Evolutionary conservation across 2,888 invertebrate species (phyloP), one percentile per base, ranked within the genome.

Genomic region (Metalampra italica): DNA sequence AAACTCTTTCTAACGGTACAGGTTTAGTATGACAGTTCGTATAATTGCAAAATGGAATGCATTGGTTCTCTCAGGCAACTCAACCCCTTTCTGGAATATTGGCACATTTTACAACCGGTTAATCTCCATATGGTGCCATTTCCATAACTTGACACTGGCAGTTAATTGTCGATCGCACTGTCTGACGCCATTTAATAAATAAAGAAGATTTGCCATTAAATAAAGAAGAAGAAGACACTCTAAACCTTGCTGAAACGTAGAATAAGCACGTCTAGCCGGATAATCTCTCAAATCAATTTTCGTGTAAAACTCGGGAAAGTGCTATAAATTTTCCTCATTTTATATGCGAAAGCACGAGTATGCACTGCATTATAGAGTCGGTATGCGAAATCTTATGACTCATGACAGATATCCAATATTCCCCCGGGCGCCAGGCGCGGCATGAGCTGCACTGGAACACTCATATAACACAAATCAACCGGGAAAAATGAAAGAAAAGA

Each of bases 351-450:
- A 62, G 57, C 59, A 62, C 57, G 52, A 60, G 62, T 73, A 66
- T 67, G 66, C 64, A 62, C 65, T 68, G 67, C 69, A 75, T 77
- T 78, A 75, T 73, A 73, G 71, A 76, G 70, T 74, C 66, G 62
- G 71, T 62, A 74, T 77, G 72, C 74, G 65, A 73, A 79, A 77
- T 79, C 78, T 78, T 75, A 74, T 74, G 75, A 81, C 75, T 80
- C 75, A 73, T 78, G 82, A 82, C 82, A 79, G 75, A 82, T 81
- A 82, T 81, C 79, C 83, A 82, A 84, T 84, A 82, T 77, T 75
- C 71, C 71, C 66, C 57, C 63, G 64, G 71, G 76, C 76, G 65
- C 51, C 32, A 44, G 36, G 51, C 55, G 60, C 61, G 65, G 57
- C 64, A 59, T 68, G 68, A 70, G 75, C 39, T 77, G 80, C 78